Evolutionary conservation across 2,113 vertebrate genomes (phyloP).

Genomic region (Corapipo altera): DNA sequence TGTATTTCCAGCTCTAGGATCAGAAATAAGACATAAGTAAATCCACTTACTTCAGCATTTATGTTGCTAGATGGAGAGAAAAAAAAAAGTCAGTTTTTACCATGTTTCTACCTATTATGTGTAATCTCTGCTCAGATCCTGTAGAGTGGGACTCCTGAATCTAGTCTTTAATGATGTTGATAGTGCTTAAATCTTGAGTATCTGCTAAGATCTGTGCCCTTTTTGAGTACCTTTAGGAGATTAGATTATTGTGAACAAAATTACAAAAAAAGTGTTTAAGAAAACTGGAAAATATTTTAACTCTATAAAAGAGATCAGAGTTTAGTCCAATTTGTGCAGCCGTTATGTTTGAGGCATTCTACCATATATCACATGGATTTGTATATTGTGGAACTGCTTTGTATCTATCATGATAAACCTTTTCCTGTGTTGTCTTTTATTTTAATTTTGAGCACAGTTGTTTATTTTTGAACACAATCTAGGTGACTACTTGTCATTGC

Average conservation of each 20-base stretch:
- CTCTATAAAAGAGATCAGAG: background rate
- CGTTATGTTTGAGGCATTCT: background rate
- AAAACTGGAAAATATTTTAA: background rate
- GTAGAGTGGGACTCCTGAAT: background rate
- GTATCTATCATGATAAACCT: background rate
- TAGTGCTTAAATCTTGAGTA: background rate
- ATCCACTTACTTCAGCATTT: background rate
- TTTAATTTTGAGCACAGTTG: background rate
- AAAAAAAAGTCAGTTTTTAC: background rate
- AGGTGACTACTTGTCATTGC: background rate
- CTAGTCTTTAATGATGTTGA: background rate
- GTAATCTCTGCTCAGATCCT: background rate
- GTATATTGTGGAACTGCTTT: slow-evolving; percentile 4
- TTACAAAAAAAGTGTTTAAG: background rate
- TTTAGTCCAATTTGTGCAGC: background rate
- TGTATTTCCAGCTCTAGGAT: background rate
- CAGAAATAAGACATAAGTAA: background rate
- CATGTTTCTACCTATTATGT: background rate
- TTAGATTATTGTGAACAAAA: background rate
- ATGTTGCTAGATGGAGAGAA: background rate
- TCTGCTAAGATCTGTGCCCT: background rate
- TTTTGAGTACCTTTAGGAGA: background rate
- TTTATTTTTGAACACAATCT: background rate
- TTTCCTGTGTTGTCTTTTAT: slow-evolving; percentile 17
- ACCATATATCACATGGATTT: background rate